phyloP scores from a whole-genome alignment of 2,797 vertebrate species.

The Odontamblyopus lacepedii region DNA sequence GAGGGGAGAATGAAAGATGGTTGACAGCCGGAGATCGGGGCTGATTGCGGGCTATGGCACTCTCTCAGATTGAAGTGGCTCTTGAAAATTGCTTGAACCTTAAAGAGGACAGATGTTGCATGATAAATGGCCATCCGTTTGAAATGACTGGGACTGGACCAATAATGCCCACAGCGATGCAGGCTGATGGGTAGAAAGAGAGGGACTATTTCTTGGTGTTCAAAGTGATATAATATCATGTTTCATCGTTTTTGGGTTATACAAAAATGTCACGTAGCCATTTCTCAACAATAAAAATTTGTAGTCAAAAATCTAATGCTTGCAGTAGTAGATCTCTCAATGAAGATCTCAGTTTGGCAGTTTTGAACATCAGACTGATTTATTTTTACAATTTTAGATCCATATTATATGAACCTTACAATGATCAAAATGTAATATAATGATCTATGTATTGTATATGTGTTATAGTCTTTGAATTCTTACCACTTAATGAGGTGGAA shows the following conservation, averaged over 20 bases:
- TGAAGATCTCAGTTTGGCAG: too few relatives aligned
- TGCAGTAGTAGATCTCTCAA: too few relatives aligned
- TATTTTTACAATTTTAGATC: too few relatives aligned
- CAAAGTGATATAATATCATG: neutral
- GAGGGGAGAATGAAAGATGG: slow-evolving; percentile 60
- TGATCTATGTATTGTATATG: too few relatives aligned
- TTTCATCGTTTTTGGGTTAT: neutral
- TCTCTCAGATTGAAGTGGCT: slow-evolving; percentile 52
- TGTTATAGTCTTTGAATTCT: too few relatives aligned
- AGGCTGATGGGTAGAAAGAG: neutral
- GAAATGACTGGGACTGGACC: slow-evolving; percentile 20
- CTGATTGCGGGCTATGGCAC: slow-evolving; percentile 41
- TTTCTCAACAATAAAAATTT: too few relatives aligned
- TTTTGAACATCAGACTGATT: too few relatives aligned
- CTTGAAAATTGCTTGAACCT: slow-evolving; percentile 51
- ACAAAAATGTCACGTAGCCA: neutral
- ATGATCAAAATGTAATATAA: too few relatives aligned
- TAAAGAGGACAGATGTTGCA: slow-evolving; percentile 43
- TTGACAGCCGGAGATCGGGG: slow-evolving; percentile 53
- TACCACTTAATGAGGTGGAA: too few relatives aligned
- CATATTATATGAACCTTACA: too few relatives aligned
- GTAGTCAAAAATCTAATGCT: too few relatives aligned
- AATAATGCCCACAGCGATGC: neutral
- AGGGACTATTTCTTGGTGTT: neutral
- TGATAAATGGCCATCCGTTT: slow-evolving; percentile 41